These are phyloP conservation scores for Lutjanus campechanus DNA, from an alignment of 2,797 vertebrate species.

Conservation along the genomic window DNA sequence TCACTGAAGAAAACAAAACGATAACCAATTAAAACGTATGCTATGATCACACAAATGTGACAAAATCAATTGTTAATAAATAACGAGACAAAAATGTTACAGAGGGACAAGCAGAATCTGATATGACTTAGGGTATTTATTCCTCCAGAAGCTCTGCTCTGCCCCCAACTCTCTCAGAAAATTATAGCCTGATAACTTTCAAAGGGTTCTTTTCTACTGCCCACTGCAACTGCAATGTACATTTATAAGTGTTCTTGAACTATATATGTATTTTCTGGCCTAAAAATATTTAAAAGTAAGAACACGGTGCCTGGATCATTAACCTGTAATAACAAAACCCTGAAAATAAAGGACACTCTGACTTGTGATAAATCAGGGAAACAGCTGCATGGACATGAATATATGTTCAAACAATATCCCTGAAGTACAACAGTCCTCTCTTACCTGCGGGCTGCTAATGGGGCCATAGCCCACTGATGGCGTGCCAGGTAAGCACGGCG, in stretches of 20 bases:
- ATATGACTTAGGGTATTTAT: too few species aligned
- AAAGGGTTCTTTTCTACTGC: too few species aligned
- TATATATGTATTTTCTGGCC: not conserved
- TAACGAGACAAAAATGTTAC: too few species aligned
- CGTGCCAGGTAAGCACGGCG: slow-evolving; percentile 91
- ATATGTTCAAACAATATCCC: not conserved
- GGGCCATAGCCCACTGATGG: slow-evolving; percentile 93
- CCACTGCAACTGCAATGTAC: too few species aligned
- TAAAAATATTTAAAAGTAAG: not conserved
- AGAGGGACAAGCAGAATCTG: too few species aligned
- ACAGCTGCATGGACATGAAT: not conserved
- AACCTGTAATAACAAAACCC: not conserved
- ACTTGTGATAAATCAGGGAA: slow-evolving; percentile 1
- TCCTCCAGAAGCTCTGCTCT: too few species aligned
- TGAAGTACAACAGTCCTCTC: slow-evolving; percentile 6
- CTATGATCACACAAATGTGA: too few species aligned
- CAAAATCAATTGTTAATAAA: too few species aligned
- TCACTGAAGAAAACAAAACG: too few species aligned
- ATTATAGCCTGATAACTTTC: too few species aligned
- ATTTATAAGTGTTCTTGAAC: not conserved
- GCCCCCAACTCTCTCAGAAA: too few species aligned
- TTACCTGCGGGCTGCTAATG: slow-evolving; percentile 95
- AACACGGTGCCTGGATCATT: not conserved
- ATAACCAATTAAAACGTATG: too few species aligned
- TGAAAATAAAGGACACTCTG: not conserved